These are phyloP conservation scores for Galeopterus variegatus DNA, from an alignment of 2,113 vertebrate genomes.

Conservation along the genomic window DNA sequence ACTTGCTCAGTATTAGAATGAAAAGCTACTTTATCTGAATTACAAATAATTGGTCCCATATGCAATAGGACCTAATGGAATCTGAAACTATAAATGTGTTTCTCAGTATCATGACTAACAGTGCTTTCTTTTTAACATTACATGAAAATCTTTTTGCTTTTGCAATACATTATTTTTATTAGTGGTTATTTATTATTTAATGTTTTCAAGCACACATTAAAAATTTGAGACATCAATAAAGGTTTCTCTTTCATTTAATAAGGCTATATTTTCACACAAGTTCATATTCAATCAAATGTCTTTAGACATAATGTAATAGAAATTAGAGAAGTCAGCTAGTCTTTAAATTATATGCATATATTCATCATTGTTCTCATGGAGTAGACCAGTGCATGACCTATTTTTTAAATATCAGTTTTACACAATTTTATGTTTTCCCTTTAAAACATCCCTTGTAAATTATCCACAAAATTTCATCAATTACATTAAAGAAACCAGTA, in stretches of 20 bases:
- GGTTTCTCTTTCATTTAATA: slow-evolving; percentile 17
- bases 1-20: slow-evolving; percentile 4
- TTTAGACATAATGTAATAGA: slow-evolving; percentile 4
- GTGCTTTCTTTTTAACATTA: slow-evolving; percentile 44
- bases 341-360: slow-evolving; percentile 7
- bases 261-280: slow-evolving; percentile 39
- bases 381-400: neutral
- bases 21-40: slow-evolving; percentile 64
- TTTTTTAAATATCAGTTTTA: slow-evolving; percentile 31
- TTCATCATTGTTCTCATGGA: slow-evolving; percentile 3
- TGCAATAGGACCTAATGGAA: neutral
- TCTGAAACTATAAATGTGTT: neutral
- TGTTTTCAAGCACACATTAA: slow-evolving; percentile 56
- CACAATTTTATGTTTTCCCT: slow-evolving; percentile 36
- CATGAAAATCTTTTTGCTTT: slow-evolving; percentile 32
- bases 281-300: slow-evolving; percentile 46
- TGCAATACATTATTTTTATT: neutral
- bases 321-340: slow-evolving; percentile 36
- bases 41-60: slow-evolving; percentile 50
- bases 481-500: slow-evolving; percentile 33
- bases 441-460: slow-evolving; percentile 60
- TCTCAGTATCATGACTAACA: neutral
- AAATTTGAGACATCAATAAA: neutral
- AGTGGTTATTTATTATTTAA: slow-evolving; percentile 21
- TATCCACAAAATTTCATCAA: slow-evolving; percentile 8